Percentiles rank a stretch among this genome's conserved stretches.
phyloP scores from a whole-genome alignment of 2,113 vertebrate genomes.

The Sapajus apella region DNA sequence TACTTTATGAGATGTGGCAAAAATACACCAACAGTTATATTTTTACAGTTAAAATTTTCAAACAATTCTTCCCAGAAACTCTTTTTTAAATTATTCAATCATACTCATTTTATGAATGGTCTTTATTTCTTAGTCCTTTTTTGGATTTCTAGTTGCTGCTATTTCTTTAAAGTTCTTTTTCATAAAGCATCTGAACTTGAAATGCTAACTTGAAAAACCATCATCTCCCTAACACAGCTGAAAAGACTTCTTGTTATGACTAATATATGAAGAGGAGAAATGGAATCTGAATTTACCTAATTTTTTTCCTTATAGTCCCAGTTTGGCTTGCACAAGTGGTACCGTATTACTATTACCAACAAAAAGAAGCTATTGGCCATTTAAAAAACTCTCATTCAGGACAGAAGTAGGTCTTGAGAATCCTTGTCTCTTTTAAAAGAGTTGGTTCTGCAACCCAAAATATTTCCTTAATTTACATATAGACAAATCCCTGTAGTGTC shows the following conservation, averaged over 20 bases:
- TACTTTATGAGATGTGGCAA: neutral
- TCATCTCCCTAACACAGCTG: neutral
- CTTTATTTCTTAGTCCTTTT: neutral
- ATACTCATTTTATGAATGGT: neutral
- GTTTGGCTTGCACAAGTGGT: neutral
- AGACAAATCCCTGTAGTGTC: neutral
- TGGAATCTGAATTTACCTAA: neutral
- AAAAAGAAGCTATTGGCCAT: neutral
- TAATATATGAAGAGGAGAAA: neutral
- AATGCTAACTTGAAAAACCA: neutral
- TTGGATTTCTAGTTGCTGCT: neutral
- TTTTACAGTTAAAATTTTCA: neutral
- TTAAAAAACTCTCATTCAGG: neutral
- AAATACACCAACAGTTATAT: neutral
- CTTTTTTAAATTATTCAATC: neutral
- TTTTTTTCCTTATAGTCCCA: neutral
- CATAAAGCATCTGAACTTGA: neutral
- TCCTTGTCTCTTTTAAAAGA: neutral
- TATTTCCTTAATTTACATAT: neutral
- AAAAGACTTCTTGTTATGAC: neutral
- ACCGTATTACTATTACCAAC: neutral
- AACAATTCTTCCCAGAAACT: neutral
- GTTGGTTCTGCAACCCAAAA: neutral
- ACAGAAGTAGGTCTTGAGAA: neutral
- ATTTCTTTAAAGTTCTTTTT: conserved; percentile 15